Evolutionary conservation across 2,113 vertebrate genomes (phyloP).

Genomic region (Leptodactylus fuscus): DNA sequence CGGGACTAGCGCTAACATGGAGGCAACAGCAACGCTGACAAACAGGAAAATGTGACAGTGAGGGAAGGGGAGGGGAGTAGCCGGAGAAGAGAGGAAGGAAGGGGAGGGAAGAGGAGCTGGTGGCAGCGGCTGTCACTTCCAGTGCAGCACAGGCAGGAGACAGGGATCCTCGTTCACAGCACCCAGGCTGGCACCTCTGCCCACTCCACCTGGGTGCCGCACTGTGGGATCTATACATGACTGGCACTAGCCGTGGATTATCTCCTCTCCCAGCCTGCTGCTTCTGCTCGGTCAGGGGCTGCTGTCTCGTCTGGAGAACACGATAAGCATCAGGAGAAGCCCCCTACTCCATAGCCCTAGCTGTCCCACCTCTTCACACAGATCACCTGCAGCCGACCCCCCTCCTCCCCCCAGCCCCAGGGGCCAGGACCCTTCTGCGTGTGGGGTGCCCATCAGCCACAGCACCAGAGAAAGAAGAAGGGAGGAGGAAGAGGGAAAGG

Average conservation of each 20-base stretch:
- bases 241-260: slow-evolving; percentile 24
- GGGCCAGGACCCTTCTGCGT: slow-evolving; percentile 45
- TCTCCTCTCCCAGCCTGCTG: no score
- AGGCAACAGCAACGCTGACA: slow-evolving; percentile 11
- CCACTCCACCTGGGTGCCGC: slow-evolving; percentile 19
- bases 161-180: slow-evolving; percentile 27
- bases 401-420: neutral
- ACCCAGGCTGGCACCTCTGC: slow-evolving; percentile 47
- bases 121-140: slow-evolving; percentile 55
- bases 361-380: slow-evolving; percentile 28
- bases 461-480: neutral
- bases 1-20: neutral
- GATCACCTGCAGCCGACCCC: slow-evolving; percentile 51
- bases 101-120: slow-evolving; percentile 48
- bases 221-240: neutral
- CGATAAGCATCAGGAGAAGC: neutral
- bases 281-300: neutral
- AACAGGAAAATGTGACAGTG: slow-evolving; percentile 58
- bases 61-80: slow-evolving; percentile 52
- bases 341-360: neutral
- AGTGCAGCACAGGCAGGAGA: slow-evolving; percentile 57
- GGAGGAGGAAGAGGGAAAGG: slow-evolving; percentile 49
- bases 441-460: slow-evolving; percentile 45
- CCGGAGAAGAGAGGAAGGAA: slow-evolving; percentile 48
- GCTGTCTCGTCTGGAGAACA: slow-evolving; percentile 8